A percentile compares a stretch with the other conserved stretches of the same genome.
These are phyloP conservation scores for Gorsachius goisagi DNA, from an alignment of 2,113 vertebrate genomes.

Conservation along the genomic window DNA sequence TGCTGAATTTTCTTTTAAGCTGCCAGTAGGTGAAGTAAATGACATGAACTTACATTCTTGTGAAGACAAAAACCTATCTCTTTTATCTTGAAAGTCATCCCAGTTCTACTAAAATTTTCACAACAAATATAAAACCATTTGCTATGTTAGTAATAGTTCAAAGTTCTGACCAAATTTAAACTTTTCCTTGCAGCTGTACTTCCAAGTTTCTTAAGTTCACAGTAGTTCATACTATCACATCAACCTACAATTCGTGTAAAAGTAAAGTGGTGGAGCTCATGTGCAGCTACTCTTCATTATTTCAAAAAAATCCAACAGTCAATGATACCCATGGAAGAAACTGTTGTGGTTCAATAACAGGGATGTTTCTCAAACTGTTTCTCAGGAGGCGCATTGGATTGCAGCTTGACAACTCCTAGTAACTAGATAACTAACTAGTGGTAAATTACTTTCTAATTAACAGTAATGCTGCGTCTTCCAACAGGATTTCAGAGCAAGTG, in stretches of 20 bases:
- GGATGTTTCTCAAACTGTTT: neutral
- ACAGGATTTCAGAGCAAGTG: neutral
- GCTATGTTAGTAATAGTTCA: neutral
- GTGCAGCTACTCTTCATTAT: neutral
- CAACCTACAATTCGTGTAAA: constrained; percentile 31
- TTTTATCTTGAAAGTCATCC: constrained; percentile 53
- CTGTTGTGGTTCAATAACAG: neutral
- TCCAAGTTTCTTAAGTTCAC: neutral
- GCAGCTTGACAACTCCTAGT: neutral
- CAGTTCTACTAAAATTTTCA: constrained; percentile 19
- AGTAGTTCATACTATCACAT: neutral
- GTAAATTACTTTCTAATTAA: neutral
- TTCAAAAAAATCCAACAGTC: neutral
- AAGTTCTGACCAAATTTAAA: neutral
- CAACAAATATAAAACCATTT: constrained; percentile 14
- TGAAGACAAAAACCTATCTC: constrained; percentile 14
- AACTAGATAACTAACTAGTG: neutral
- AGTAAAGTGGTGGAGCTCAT: constrained; percentile 29
- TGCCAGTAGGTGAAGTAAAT: constrained; percentile 45
- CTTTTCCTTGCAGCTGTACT: neutral
- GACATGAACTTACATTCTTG: neutral
- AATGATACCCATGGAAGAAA: neutral
- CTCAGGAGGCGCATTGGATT: neutral
- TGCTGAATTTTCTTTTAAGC: constrained; percentile 25
- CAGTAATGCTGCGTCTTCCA: neutral